Conservation (phyloP, 2,888 invertebrate genomes). For the Cheilosia variabilis region DNA sequence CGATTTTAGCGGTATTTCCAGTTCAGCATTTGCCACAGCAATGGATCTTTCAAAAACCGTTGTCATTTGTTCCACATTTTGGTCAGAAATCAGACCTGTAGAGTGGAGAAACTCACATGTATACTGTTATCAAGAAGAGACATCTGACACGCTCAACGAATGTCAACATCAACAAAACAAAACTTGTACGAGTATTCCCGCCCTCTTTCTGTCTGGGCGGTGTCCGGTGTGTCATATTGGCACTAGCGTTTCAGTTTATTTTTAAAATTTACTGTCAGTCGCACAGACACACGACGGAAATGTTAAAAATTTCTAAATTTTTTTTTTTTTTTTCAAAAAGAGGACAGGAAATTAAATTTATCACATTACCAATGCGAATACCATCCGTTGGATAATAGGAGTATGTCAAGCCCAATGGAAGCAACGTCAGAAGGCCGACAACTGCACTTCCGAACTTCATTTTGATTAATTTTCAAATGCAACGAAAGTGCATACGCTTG, state of each 20-base stretch:
- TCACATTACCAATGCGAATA: slow-evolving; percentile 61
- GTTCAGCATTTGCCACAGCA: slow-evolving; percentile 79
- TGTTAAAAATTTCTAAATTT: slow-evolving; percentile 21
- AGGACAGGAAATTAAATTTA: background rate
- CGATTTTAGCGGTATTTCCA: slow-evolving; percentile 77
- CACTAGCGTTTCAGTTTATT: slow-evolving; percentile 44
- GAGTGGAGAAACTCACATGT: background rate
- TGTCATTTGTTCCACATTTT: slow-evolving; percentile 77
- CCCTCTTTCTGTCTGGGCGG: background rate
- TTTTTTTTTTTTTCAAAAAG: slow-evolving; percentile 5
- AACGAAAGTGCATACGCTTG: background rate
- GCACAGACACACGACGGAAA: slow-evolving; percentile 20
- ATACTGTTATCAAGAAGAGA: background rate
- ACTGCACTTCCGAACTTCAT: slow-evolving; percentile 30
- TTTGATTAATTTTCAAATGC: background rate
- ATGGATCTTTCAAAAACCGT: slow-evolving; percentile 81
- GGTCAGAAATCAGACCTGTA: slow-evolving; percentile 81
- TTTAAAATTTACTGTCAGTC: slow-evolving; percentile 50
- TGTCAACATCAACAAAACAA: slow-evolving; percentile 39
- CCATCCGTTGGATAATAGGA: slow-evolving; percentile 55
- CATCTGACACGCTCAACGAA: background rate
- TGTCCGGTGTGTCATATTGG: slow-evolving; percentile 4
- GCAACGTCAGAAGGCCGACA: background rate
- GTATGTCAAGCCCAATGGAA: slow-evolving; percentile 27
- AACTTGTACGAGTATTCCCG: background rate